Conservation (phyloP, 37 sponge, comb jelly and placozoan species). For the Geodia barretti region DNA sequence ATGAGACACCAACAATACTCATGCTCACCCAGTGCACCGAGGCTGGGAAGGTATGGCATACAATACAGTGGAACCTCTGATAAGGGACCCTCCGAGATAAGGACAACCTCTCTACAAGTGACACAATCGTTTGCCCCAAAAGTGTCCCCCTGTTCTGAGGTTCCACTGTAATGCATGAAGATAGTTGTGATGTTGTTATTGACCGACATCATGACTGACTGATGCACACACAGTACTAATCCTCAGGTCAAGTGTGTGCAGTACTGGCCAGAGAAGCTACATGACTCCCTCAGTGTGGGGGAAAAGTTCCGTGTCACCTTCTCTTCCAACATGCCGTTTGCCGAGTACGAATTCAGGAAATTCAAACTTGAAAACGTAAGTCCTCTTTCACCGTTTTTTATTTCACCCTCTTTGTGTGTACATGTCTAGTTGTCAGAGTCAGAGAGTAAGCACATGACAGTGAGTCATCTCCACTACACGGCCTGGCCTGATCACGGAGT, state of each 20-base stretch:
- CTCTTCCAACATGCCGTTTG: background rate
- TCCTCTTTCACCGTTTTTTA: background rate
- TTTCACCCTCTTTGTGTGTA: constrained; percentile 5
- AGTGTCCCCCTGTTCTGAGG: too few relatives aligned
- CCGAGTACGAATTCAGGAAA: background rate
- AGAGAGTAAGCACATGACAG: constrained; percentile 3
- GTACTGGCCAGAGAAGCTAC: constrained; percentile 32
- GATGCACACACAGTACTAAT: too few relatives aligned
- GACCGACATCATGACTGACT: too few relatives aligned
- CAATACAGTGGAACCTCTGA: too few relatives aligned
- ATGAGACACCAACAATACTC: background rate
- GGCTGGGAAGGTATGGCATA: constrained; percentile 1
- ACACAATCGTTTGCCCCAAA: too few relatives aligned
- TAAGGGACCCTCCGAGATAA: too few relatives aligned
- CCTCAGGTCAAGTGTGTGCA: too few relatives aligned
- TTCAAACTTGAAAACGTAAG: background rate
- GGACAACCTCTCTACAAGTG: too few relatives aligned
- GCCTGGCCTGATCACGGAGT: constrained; percentile 78
- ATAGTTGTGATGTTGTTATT: too few relatives aligned
- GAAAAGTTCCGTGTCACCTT: constrained; percentile 7
- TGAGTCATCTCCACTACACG: constrained; percentile 67
- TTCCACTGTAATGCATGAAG: too few relatives aligned
- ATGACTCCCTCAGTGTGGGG: constrained; percentile 1
- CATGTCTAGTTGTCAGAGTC: too few relatives aligned
- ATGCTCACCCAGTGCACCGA: background rate